These are phyloP conservation scores for Euthynnus affinis DNA, from an alignment of 2,797 vertebrate species.

Conservation along the genomic window DNA sequence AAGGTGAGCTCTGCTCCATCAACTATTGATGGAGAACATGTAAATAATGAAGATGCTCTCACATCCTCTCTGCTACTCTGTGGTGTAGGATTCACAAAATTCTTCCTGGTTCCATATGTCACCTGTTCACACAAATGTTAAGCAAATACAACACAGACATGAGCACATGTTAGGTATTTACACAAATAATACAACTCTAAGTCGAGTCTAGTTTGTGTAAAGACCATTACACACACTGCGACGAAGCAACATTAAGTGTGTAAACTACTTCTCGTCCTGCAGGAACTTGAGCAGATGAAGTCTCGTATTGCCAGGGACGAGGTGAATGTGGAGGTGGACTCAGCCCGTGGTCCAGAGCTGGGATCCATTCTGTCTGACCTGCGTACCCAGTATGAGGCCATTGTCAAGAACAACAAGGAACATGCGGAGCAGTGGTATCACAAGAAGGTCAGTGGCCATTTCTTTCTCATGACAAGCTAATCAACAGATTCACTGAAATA, in stretches of 20 bases:
- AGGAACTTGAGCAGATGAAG: constrained; percentile 87
- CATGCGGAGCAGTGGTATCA: constrained; percentile 87
- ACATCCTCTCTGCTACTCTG: constrained; percentile 56
- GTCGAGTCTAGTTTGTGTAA: neutral
- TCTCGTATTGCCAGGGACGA: constrained; percentile 85
- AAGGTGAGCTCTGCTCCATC: constrained; percentile 75
- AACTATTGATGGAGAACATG: constrained; percentile 79
- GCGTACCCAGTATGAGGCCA: constrained; percentile 87
- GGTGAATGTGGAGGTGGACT: constrained; percentile 88
- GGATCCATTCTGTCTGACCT: constrained; percentile 83
- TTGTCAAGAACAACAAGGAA: constrained; percentile 89
- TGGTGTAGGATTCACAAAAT: constrained; percentile 66
- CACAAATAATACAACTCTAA: neutral
- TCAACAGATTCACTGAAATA: neutral
- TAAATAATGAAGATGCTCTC: constrained; percentile 83
- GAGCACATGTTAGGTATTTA: neutral
- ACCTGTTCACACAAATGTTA: constrained; percentile 15
- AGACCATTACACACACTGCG: neutral
- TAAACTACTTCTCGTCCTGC: neutral
- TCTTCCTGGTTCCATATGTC: constrained; percentile 24
- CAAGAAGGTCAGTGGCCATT: constrained; percentile 81
- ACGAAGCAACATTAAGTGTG: neutral
- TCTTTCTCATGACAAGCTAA: neutral
- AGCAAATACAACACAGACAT: neutral
- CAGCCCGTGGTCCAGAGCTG: constrained; percentile 85